A percentile compares a stretch with the other conserved stretches of the same genome.
phyloP scores from a whole-genome alignment of 1,140 invertebrate species.

The Drosophila littoralis region DNA sequence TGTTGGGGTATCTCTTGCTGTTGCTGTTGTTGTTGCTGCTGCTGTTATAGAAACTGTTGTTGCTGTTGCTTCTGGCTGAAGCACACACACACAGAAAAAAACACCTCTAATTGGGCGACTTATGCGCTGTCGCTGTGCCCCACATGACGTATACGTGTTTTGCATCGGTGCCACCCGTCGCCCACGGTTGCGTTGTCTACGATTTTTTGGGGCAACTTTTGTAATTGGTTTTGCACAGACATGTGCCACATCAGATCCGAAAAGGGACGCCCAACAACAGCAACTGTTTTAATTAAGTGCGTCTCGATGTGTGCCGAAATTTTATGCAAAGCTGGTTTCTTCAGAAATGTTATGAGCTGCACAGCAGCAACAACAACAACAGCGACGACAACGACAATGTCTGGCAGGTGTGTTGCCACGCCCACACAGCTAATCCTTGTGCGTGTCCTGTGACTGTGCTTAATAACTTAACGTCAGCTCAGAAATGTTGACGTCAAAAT shows the following conservation, averaged over 20 bases:
- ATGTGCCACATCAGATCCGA: constrained; percentile 8
- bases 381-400: constrained; percentile 23
- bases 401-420: constrained; percentile 6
- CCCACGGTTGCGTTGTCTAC: constrained; percentile 10
- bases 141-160: constrained; percentile 74
- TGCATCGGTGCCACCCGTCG: constrained; percentile 48
- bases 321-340: constrained; percentile 16
- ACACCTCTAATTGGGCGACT: constrained; percentile 70
- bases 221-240: constrained; percentile 63
- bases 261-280: constrained; percentile 2
- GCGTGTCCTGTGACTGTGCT: constrained; percentile 11
- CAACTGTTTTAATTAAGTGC: constrained; percentile 60
- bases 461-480: constrained; percentile 48
- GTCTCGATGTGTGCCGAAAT: constrained; percentile 16
- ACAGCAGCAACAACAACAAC: constrained; percentile 12
- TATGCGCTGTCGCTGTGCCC: constrained; percentile 40
- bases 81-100: constrained; percentile 6
- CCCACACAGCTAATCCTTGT: not conserved
- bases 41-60: not conserved
- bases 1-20: too few species aligned
- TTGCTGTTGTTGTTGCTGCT: not conserved
- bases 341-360: constrained; percentile 22
- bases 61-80: not conserved
- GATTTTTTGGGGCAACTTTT: constrained; percentile 60
- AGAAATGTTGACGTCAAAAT: constrained; percentile 30